A percentile compares a stretch with the other conserved stretches of the same genome.
Conservation (phyloP, 2,888 invertebrate genomes). For the Cactoblastis cactorum region DNA sequence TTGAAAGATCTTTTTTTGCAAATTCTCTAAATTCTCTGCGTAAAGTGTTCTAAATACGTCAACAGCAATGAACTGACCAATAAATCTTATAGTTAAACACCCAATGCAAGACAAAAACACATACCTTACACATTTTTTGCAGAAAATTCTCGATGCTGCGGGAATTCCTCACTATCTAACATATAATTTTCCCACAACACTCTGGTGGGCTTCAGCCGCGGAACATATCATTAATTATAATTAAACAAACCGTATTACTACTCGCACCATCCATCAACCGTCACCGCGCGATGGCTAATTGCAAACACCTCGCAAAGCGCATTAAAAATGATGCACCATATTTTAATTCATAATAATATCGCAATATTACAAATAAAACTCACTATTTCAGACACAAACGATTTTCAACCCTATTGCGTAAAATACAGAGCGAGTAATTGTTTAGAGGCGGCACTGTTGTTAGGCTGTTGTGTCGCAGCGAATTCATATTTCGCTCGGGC, state of each 20-base stretch:
- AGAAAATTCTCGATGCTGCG: not conserved
- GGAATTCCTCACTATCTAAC: slow-evolving; percentile 1
- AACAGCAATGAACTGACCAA: too few species aligned
- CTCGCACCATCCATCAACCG: slow-evolving; percentile 46
- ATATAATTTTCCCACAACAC: slow-evolving; percentile 7
- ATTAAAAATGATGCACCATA: slow-evolving; percentile 18
- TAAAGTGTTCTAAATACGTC: too few species aligned
- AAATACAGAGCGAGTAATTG: slow-evolving; percentile 42
- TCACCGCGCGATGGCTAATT: slow-evolving; percentile 26
- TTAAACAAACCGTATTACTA: slow-evolving; percentile 33
- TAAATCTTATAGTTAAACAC: too few species aligned
- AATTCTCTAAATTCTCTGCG: too few species aligned
- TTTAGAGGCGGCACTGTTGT: slow-evolving; percentile 32
- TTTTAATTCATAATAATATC: slow-evolving; percentile 17
- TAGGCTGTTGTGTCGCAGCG: slow-evolving; percentile 34
- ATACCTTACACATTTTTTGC: too few species aligned
- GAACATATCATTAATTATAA: slow-evolving; percentile 33
- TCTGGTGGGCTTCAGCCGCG: slow-evolving; percentile 9
- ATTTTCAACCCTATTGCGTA: slow-evolving; percentile 30
- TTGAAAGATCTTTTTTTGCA: too few species aligned
- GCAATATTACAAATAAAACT: slow-evolving; percentile 5
- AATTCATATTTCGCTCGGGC: slow-evolving; percentile 58
- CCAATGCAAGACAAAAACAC: not conserved
- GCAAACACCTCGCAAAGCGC: slow-evolving; percentile 14
- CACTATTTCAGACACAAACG: slow-evolving; percentile 21